Percentiles rank a stretch among this genome's conserved stretches.
Conservation (phyloP, 1,140 invertebrate genomes). For the Harlomillsia oculata region DNA sequence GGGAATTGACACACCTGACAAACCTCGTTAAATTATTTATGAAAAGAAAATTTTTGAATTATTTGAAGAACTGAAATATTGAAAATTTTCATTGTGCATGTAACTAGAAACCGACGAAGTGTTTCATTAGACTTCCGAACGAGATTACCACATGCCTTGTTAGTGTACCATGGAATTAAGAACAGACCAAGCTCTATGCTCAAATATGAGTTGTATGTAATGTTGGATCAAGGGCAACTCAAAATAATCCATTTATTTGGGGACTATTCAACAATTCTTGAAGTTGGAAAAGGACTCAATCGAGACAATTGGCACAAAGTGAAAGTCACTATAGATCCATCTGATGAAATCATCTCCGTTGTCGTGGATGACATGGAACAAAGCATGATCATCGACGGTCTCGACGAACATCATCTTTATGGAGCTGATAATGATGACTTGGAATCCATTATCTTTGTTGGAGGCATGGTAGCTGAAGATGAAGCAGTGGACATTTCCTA, state of each 20-base stretch:
- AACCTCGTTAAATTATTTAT: not conserved
- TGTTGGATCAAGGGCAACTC: constrained; percentile 75
- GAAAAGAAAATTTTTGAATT: not conserved
- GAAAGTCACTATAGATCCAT: constrained; percentile 70
- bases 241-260: constrained; percentile 84
- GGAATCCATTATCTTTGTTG: constrained; percentile 75
- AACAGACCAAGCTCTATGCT: constrained; percentile 60
- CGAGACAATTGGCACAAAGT: constrained; percentile 81
- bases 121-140: constrained; percentile 81
- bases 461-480: constrained; percentile 79
- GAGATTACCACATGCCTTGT: constrained; percentile 67
- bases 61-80: too few species aligned
- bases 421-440: constrained; percentile 60
- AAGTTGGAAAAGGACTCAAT: constrained; percentile 77
- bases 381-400: constrained; percentile 64
- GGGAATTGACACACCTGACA: too few species aligned
- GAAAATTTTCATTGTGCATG: constrained; percentile 37
- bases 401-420: constrained; percentile 70
- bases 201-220: constrained; percentile 77
- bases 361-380: constrained; percentile 64
- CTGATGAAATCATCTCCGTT: constrained; percentile 65
- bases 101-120: constrained; percentile 72
- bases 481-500: constrained; percentile 75
- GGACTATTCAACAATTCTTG: constrained; percentile 69
- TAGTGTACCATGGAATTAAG: constrained; percentile 81